Base-by-base conservation (phyloP, 1,140 invertebrate genomes). In the Saccostrea echinata region DNA sequence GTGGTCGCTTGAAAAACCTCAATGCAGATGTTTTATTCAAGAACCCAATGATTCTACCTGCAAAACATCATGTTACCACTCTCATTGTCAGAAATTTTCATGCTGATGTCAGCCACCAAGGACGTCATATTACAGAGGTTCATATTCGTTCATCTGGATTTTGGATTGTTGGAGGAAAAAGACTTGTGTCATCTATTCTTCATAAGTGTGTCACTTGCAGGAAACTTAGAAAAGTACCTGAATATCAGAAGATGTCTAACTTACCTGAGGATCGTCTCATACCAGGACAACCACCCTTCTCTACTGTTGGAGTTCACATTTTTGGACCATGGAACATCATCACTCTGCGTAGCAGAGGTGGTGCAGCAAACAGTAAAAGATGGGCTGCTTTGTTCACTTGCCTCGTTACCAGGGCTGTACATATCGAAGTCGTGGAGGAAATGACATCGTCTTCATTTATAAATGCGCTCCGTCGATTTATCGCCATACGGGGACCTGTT, bases 151-250 rank as follows among this genome's bases (percentile, higher is more conserved):
- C 27, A 35, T 80, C 83, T 18, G 88, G 89, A 18, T 91, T 84
- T 68, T 91, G 90, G 90, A 80, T 90, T 9, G 53, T 86, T 3
- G 85, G 87, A 21, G 81, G 76, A n/a, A 86, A 86, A 30, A 57
- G 85, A 61, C 85, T 84, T 11, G n/a, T n/a, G n/a, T n/a, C n/a
- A n/a, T n/a, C n/a, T n/a, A n/a, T n/a, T n/a, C n/a, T n/a, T n/a
- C n/a, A 35, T 89, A 68, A 84, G 1, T 89, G 88, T 33, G 68
- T 88, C 9, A 64, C 24, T 35, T 88, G 88, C 64, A 27, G 88
- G 27, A n/a, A n/a, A n/a, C n/a, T n/a, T n/a, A n/a, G n/a, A n/a
- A 86, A 64, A 64, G 16, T 64, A 21, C 57, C 16, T 6, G n/a
- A 64, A 64, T 21, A 71, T 3, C 80, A 88, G 64, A 76, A 51